phyloP scores from a whole-genome alignment of 2,797 vertebrate species.

The Simalia tracyae region DNA sequence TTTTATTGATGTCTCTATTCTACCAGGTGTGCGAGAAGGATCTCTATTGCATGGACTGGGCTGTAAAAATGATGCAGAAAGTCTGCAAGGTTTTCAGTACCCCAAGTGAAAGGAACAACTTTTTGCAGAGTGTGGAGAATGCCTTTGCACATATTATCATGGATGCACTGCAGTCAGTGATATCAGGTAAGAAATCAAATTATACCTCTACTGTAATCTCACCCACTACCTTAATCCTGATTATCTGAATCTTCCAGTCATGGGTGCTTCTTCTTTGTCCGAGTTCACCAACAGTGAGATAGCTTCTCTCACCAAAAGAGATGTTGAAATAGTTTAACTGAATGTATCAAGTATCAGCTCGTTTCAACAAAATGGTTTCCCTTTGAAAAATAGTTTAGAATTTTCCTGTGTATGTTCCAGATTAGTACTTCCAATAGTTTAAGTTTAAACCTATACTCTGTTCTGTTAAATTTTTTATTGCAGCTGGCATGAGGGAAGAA shows the following conservation, averaged over 20 bases:
- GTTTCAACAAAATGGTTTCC: not conserved
- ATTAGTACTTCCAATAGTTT: not conserved
- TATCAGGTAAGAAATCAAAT: slow-evolving; percentile 74
- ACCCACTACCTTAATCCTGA: not conserved
- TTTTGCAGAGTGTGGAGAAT: slow-evolving; percentile 83
- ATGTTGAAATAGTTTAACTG: not conserved
- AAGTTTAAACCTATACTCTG: not conserved
- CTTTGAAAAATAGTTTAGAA: not conserved
- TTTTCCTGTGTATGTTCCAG: not conserved
- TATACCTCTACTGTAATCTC: not conserved
- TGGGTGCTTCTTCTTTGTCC: not conserved
- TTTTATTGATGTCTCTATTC: not conserved
- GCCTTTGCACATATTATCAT: slow-evolving; percentile 79
- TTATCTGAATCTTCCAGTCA: not conserved
- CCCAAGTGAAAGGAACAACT: slow-evolving; percentile 73
- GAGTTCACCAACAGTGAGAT: not conserved
- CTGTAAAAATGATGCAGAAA: slow-evolving; percentile 84
- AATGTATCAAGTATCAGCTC: not conserved
- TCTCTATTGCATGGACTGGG: slow-evolving; percentile 86
- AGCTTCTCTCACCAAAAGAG: not conserved
- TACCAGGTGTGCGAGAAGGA: slow-evolving; percentile 90
- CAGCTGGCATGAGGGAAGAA: not conserved
- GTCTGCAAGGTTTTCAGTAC: slow-evolving; percentile 79
- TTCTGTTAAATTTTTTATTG: not conserved
- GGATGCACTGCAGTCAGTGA: slow-evolving; percentile 77